These are phyloP conservation scores for Ateles fusciceps DNA, from an alignment of 2,797 vertebrate genomes.

Conservation along the genomic window DNA sequence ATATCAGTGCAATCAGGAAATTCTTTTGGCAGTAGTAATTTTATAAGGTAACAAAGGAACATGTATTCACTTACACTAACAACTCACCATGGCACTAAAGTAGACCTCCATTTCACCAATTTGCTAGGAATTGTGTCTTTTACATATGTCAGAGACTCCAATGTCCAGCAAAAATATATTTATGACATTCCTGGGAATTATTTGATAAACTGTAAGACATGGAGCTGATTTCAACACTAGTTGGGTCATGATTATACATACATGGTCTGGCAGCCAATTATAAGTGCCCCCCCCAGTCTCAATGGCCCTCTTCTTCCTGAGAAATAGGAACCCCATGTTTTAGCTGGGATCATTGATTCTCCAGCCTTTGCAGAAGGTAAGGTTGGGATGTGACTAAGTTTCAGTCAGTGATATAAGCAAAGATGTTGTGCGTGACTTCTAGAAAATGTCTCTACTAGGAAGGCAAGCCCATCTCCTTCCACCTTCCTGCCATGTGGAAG, in stretches of 20 bases:
- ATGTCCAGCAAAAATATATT: background rate
- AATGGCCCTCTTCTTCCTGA: background rate
- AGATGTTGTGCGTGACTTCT: background rate
- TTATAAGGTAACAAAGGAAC: too few relatives aligned
- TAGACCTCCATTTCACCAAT: too few relatives aligned
- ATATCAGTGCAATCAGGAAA: too few relatives aligned
- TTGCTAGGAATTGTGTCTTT: too few relatives aligned
- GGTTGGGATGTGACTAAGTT: background rate
- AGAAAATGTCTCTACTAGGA: background rate
- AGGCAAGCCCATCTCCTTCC: background rate
- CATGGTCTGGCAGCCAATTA: background rate
- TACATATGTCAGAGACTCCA: background rate
- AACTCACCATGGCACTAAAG: too few relatives aligned
- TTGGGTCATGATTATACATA: background rate
- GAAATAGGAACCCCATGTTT: background rate
- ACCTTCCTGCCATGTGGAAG: background rate
- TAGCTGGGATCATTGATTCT: background rate
- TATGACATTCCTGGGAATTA: background rate
- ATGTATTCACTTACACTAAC: too few relatives aligned
- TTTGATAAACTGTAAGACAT: background rate
- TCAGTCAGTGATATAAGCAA: background rate
- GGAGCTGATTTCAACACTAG: background rate
- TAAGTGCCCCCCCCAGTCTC: background rate
- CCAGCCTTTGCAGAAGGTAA: background rate
- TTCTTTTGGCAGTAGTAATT: too few relatives aligned